Percentiles rank a stretch among this genome's conserved stretches.
Conservation (phyloP, 2,888 invertebrate species). For the Drosophila kuntzei region DNA sequence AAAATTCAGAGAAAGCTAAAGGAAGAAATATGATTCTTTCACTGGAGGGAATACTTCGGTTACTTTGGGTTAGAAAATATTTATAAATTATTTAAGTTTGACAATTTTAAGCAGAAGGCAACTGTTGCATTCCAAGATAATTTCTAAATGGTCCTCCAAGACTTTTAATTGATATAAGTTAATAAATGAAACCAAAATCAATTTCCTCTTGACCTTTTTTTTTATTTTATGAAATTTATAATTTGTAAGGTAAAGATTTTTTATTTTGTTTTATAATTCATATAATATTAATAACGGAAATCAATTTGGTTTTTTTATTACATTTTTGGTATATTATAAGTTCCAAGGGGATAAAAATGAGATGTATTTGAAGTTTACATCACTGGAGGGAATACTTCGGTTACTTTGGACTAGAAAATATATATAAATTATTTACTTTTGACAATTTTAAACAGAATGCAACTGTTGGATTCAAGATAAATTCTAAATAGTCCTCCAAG, state of each 20-base stretch:
- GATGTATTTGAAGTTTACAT: no score
- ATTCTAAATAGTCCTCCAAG: neutral
- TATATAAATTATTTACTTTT: neutral
- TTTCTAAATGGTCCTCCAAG: neutral
- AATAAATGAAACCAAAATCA: neutral
- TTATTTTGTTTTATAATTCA: no score
- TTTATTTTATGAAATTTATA: neutral
- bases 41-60: neutral
- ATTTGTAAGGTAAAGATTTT: no score
- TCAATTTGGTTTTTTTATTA: no score
- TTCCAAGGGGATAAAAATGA: no score
- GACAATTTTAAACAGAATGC: neutral
- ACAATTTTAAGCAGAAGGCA: neutral
- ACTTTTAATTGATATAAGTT: neutral
- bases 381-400: neutral
- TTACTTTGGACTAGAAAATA: neutral
- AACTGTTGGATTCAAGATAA: no score
- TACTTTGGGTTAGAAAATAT: neutral
- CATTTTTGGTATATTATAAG: no score
- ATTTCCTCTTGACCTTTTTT: neutral
- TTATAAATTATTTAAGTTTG: neutral
- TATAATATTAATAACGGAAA: neutral
- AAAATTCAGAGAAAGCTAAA: neutral
- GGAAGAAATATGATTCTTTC: neutral
- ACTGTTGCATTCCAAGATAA: no score